Evolutionary conservation across 1,140 invertebrate genomes (phyloP), one percentile per base, ranked within the genome.

Genomic region (Probaryconus sp.): DNA sequence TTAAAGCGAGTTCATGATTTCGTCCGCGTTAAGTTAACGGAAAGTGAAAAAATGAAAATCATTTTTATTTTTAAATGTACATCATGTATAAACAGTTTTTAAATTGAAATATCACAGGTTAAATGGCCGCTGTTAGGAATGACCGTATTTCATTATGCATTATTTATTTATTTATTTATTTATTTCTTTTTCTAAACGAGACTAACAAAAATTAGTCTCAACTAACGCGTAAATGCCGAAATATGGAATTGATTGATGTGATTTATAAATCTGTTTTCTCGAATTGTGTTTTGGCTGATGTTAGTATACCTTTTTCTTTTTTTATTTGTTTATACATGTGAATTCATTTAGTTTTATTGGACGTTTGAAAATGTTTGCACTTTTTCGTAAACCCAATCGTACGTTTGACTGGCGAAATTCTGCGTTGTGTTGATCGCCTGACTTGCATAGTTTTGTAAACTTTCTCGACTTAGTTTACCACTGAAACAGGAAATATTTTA

Each of bases 341-440:
- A 56, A 53, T 50, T 50, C 4, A 16, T 53, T 14, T 21, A 35
- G 65, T 74, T 58, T 82, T 60, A 78, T 67, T 92, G 90, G 82
- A 91, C 89, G 85, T 92, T 91, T 5, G 92, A 92, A 77, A 92
- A 89, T 10, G 91, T 88, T 78, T 93, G 89, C 6, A 93, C 90
- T 82, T 94, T 93, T 81, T 94, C 89, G 82, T 93, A 91, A 30
- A 94, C 89, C 91, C 92, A 93, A 72, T 91, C 90, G 77, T 92
- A 93, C 74, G 92, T 93, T 71, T 91, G 87, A 20, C 86, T 87
- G 13, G 91, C 90, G 45, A 90, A 91, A 31, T 85, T 81, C 64
- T 89, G 89, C 3, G 92, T 92, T 21, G 90, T 89, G 69, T 93
- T 92, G 0, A 94, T 83, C 1, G 92, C 92, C 63, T 89, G 81